These are phyloP conservation scores for Phrynocephalus forsythii DNA, from an alignment of 2,797 vertebrate genomes.

Conservation along the genomic window DNA sequence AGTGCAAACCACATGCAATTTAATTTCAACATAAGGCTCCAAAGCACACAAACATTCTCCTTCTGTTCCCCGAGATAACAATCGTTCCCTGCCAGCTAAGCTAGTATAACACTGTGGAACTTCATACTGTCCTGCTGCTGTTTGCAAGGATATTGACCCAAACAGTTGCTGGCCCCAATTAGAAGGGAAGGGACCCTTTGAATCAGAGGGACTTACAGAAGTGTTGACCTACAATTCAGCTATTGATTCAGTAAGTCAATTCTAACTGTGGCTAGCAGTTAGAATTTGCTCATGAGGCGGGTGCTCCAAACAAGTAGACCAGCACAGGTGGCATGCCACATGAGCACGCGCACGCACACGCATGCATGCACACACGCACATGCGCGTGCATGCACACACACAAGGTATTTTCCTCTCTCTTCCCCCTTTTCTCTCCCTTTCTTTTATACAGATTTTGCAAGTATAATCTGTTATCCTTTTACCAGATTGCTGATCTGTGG, in stretches of 20 bases:
- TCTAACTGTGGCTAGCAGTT: no score
- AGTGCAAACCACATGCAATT: background rate
- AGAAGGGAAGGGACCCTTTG: no score
- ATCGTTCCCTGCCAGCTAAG: background rate
- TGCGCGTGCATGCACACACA: background rate
- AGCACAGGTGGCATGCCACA: no score
- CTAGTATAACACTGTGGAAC: background rate
- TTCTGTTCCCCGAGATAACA: background rate
- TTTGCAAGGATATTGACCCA: background rate
- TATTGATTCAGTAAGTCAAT: no score
- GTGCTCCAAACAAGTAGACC: no score
- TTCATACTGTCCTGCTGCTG: background rate
- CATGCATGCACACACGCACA: no score
- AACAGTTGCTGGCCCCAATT: background rate
- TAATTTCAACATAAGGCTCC: background rate
- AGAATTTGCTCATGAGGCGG: no score
- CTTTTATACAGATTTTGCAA: constrained; percentile 55
- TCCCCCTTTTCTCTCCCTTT: background rate
- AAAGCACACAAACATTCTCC: no score
- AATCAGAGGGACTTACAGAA: no score
- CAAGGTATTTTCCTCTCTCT: background rate
- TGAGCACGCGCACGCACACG: background rate
- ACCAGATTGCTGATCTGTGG: constrained; percentile 44
- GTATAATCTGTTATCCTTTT: constrained; percentile 57
- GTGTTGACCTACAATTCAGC: no score